Evolutionary conservation across 2,113 vertebrate species (phyloP).

Genomic region (Carlito syrichta): DNA sequence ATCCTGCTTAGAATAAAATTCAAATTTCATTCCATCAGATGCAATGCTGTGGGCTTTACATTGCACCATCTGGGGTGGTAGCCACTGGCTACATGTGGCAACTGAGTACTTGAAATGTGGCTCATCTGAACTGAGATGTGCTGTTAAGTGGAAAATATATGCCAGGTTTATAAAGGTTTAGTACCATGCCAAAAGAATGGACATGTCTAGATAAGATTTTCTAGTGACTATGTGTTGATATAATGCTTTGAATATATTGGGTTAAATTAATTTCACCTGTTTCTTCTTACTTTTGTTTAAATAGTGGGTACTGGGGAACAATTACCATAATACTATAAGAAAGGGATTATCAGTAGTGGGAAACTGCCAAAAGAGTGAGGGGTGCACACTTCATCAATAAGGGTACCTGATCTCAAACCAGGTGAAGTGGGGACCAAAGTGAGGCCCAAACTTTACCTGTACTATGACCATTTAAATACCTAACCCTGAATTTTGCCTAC

Average conservation of each 20-base stretch:
- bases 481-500: no score
- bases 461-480: no score
- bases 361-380: no score
- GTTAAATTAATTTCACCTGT: background rate
- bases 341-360: no score
- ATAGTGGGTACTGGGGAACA: no score
- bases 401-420: no score
- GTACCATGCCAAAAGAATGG: background rate
- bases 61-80: no score
- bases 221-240: background rate
- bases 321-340: no score
- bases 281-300: background rate
- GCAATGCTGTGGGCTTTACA: fast-evolving
- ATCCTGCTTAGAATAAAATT: background rate
- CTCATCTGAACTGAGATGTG: background rate
- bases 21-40: background rate
- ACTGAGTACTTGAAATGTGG: background rate
- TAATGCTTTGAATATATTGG: background rate
- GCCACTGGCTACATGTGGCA: background rate
- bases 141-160: background rate
- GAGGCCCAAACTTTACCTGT: no score
- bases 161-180: background rate
- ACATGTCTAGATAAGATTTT: background rate
- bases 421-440: no score
- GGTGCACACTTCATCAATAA: no score